Percentiles rank a stretch among this genome's conserved stretches.
Evolutionary conservation across 2,113 vertebrate genomes (phyloP).

Genomic region (Chloropsis cyanopogon): DNA sequence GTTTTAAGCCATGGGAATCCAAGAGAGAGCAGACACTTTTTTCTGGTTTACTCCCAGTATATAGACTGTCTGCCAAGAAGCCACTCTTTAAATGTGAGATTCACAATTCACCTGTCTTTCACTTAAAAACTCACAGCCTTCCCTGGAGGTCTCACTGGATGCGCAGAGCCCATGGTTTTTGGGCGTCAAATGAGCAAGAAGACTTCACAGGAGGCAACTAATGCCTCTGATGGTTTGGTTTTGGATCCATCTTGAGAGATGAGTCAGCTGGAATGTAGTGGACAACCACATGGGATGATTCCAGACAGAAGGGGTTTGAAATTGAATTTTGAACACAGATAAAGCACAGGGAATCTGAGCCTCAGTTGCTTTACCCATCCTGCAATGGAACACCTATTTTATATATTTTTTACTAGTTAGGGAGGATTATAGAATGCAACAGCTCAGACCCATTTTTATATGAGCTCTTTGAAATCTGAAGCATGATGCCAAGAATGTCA

Average conservation of each 20-base stretch:
- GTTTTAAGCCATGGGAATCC: not conserved
- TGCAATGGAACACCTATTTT: not conserved
- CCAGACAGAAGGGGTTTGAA: not conserved
- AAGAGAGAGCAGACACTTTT: not conserved
- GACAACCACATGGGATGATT: not conserved
- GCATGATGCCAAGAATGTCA: not conserved
- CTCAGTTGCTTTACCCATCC: not conserved
- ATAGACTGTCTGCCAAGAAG: not conserved
- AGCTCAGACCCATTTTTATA: not conserved
- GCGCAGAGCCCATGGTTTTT: not conserved
- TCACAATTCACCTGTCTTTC: not conserved
- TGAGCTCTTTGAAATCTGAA: not conserved
- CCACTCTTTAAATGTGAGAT: not conserved
- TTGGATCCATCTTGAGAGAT: not conserved
- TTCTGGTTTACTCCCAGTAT: not conserved
- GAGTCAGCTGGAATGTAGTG: not conserved
- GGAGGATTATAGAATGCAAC: not conserved
- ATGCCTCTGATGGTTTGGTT: not conserved
- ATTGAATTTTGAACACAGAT: not conserved
- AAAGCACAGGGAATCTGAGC: not conserved
- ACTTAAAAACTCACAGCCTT: not conserved
- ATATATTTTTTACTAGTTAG: not conserved
- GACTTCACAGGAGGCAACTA: not conserved
- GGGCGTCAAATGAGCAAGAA: not conserved
- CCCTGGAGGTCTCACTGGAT: not conserved